Conservation (phyloP, 2,113 vertebrate genomes). For the Laticauda laticaudata region DNA sequence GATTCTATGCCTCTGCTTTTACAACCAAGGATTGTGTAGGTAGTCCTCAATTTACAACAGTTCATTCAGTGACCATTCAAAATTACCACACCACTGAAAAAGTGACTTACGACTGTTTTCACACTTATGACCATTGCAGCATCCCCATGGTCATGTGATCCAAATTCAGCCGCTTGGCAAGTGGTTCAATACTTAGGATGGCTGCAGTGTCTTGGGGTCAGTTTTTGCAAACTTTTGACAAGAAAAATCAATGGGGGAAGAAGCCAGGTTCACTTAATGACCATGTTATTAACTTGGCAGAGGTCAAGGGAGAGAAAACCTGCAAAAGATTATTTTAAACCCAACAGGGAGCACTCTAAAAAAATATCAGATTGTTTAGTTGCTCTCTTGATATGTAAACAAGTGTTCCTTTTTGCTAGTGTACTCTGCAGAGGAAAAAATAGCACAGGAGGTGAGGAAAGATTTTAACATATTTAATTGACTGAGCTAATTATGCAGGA, state of each 20-base stretch:
- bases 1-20: background rate
- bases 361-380: background rate
- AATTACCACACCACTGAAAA: background rate
- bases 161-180: too few relatives aligned
- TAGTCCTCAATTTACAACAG: background rate
- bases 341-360: background rate
- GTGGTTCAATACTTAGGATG: too few relatives aligned
- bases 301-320: background rate
- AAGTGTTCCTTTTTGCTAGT: background rate
- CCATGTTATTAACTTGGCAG: background rate
- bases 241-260: too few relatives aligned
- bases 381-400: background rate
- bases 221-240: too few relatives aligned
- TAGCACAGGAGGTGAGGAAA: too few relatives aligned
- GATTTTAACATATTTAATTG: background rate
- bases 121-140: too few relatives aligned
- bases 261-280: too few relatives aligned
- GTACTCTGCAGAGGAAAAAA: background rate
- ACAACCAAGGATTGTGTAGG: background rate
- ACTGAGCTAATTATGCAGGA: slow-evolving; percentile 7
- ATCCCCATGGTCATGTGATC: too few relatives aligned
- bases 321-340: background rate
- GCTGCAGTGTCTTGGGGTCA: too few relatives aligned
- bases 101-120: too few relatives aligned
- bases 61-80: background rate